Percentiles rank a stretch among this genome's conserved stretches.
phyloP scores from a whole-genome alignment of 2,888 invertebrate species.

The Leucophenga montana region DNA sequence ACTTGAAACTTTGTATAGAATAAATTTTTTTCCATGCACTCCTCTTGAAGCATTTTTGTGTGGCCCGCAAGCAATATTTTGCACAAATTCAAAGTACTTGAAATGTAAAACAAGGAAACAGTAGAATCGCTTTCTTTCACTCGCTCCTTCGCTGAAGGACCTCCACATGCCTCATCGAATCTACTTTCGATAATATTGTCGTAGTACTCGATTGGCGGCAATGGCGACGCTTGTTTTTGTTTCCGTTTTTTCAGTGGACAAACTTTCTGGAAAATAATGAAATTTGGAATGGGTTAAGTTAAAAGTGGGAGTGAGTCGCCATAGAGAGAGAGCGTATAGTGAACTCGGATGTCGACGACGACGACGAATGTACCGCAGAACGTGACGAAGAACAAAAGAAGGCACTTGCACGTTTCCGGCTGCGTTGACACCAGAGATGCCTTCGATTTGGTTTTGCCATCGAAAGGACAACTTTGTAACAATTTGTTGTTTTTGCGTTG shows the following conservation, averaged over 20 bases:
- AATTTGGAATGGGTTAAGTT: constrained; percentile 18
- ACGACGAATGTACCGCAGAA: constrained; percentile 62
- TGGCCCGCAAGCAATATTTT: constrained; percentile 21
- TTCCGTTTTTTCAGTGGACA: constrained; percentile 18
- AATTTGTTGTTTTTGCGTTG: constrained; percentile 41
- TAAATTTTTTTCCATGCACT: constrained; percentile 8
- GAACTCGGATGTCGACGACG: constrained; percentile 17
- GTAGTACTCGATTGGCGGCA: background rate
- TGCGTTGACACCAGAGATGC: constrained; percentile 28
- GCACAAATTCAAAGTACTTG: constrained; percentile 18
- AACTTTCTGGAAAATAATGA: background rate
- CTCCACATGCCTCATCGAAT: constrained; percentile 6
- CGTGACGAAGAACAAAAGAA: constrained; percentile 72
- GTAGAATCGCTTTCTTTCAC: constrained; percentile 5
- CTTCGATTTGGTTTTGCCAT: constrained; percentile 29
- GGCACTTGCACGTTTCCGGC: constrained; percentile 67
- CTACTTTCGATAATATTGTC: constrained; percentile 22
- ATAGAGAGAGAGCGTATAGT: background rate
- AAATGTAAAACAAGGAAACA: constrained; percentile 6
- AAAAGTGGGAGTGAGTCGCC: background rate
- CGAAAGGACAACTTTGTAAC: constrained; percentile 20
- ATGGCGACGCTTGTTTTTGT: background rate
- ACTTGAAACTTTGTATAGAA: constrained; percentile 18
- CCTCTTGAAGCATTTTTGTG: background rate
- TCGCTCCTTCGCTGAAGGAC: constrained; percentile 1